Evolutionary conservation across 2,888 invertebrate genomes (phyloP).

Genomic region (Pseudanteris insignis): DNA sequence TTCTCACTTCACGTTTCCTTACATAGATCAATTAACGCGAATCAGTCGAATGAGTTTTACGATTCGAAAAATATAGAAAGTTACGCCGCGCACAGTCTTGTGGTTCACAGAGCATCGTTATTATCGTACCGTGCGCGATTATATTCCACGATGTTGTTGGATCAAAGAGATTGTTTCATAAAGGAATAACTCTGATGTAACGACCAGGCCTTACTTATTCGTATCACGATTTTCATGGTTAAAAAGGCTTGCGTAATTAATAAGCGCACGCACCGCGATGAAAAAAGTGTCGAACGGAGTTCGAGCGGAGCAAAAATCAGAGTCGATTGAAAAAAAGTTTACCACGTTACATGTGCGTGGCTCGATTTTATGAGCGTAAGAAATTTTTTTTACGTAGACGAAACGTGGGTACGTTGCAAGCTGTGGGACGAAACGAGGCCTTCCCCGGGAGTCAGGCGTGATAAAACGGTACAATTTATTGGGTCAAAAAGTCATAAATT

Average conservation of each 20-base stretch:
- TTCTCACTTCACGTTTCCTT: slow-evolving; percentile 45
- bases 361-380: slow-evolving; percentile 3
- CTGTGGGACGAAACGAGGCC: slow-evolving; percentile 4
- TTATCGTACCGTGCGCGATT: slow-evolving; percentile 36
- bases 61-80: slow-evolving; percentile 46
- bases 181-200: slow-evolving; percentile 28
- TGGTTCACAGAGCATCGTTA: slow-evolving; percentile 35
- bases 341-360: slow-evolving; percentile 7
- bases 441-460: background rate
- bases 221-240: slow-evolving; percentile 35
- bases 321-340: slow-evolving; percentile 10
- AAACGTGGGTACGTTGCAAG: slow-evolving; percentile 4
- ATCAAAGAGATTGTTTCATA: slow-evolving; percentile 36
- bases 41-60: slow-evolving; percentile 46
- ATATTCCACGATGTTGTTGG: slow-evolving; percentile 33
- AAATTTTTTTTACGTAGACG: slow-evolving; percentile 3
- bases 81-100: slow-evolving; percentile 23
- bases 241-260: slow-evolving; percentile 35
- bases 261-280: slow-evolving; percentile 4
- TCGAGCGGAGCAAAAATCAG: slow-evolving; percentile 11
- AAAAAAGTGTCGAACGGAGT: slow-evolving; percentile 17
- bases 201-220: slow-evolving; percentile 30
- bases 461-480: slow-evolving; percentile 17
- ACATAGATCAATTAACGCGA: slow-evolving; percentile 46
- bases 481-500: slow-evolving; percentile 26